Evolutionary conservation across 2,113 vertebrate species (phyloP), one percentile per base, ranked within the genome.

Genomic region (Corythaeola cristata): DNA sequence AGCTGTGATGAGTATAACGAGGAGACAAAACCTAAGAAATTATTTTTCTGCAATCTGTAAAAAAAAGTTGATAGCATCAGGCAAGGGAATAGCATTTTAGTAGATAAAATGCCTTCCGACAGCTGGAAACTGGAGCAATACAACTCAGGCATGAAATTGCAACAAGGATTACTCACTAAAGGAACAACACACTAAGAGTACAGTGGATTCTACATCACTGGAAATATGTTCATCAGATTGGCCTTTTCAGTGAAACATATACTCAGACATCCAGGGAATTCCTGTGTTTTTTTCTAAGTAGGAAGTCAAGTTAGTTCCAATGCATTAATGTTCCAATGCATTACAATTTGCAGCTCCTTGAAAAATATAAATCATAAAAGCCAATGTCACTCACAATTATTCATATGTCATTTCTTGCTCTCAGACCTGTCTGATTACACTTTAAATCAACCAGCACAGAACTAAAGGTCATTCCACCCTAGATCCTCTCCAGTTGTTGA

Each of bases 281-380:
- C 49, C 45, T 94, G 91, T 73, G 73, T 69, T 53, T 96, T 94
- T 92, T 58, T 19, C 44, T 87, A 85, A 89, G 60, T 79, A 96
- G 87, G 93, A 96, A 95, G 84, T 91, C 44, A 58, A 60, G 73
- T 85, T 96, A 72, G 47, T 92, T 96, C 84, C 89, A 94, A 73
- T 15, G 4, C 58, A 84, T 81, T 92, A 90, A 76, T 2, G 6
- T 82, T 92, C 89, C 77, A 72, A 55, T 23, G 23, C 52, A 86
- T 50, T 95, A 67, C 21, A 73, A 28, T 89, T 95, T 89, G 35
- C 69, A 89, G 63, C 33, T 94, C 74, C 84, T 93, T 94, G 74
- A 89, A 75, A 93, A 92, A 85, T 32, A 68, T 15, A 86, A 8
- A 49, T 85, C 28, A 68, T 49, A 90, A 91, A 93, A 92, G 73